These are phyloP conservation scores for Lathronympha strigana DNA, from an alignment of 2,888 invertebrate species.

Conservation along the genomic window DNA sequence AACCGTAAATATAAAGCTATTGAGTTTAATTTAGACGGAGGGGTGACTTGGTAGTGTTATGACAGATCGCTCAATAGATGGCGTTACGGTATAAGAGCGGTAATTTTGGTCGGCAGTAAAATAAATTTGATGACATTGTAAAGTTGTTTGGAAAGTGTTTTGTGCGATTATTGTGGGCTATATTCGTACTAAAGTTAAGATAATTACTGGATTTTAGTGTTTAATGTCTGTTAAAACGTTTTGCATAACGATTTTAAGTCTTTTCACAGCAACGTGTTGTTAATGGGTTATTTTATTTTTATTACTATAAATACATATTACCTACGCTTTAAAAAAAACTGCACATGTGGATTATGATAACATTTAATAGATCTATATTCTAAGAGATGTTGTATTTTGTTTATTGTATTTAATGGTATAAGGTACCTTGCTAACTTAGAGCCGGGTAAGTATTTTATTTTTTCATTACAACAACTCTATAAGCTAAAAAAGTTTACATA, in stretches of 20 bases:
- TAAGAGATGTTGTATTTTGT: too few species aligned
- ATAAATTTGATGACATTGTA: constrained; percentile 43
- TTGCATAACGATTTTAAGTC: constrained; percentile 12
- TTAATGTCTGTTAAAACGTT: constrained; percentile 35
- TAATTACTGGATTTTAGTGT: constrained; percentile 39
- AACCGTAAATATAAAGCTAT: constrained; percentile 60
- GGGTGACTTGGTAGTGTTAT: constrained; percentile 49
- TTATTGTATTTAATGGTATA: too few species aligned
- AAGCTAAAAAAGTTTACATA: too few species aligned
- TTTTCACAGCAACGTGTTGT: neutral
- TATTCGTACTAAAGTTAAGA: constrained; percentile 38
- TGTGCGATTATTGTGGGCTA: constrained; percentile 40
- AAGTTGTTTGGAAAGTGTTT: constrained; percentile 43
- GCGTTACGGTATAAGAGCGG: constrained; percentile 37
- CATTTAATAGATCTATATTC: too few species aligned
- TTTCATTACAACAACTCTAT: too few species aligned
- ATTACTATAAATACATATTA: neutral
- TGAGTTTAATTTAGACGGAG: constrained; percentile 61
- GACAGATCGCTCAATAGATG: constrained; percentile 50
- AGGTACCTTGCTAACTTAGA: too few species aligned
- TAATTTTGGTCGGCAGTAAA: constrained; percentile 39
- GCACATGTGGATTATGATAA: too few species aligned
- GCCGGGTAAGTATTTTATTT: too few species aligned
- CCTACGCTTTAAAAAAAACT: neutral
- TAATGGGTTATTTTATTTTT: neutral